Conservation (phyloP, 2,113 vertebrate species). For the Piaya cayana region DNA sequence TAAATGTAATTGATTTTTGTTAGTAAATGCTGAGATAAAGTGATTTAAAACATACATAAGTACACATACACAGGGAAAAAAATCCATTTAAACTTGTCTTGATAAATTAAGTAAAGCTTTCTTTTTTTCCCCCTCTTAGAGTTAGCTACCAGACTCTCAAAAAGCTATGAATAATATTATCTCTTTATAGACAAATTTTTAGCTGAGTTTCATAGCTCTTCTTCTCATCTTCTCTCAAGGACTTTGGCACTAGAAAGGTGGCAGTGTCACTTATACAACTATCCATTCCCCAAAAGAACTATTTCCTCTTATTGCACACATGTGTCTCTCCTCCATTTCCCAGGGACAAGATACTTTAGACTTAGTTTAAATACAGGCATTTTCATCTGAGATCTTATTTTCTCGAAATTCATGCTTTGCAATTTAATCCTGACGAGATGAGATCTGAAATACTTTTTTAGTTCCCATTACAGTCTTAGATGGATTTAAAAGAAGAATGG, state of each 20-base stretch:
- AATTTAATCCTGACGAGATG: not conserved
- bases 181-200: not conserved
- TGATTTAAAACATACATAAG: not conserved
- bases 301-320: not conserved
- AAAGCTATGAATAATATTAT: not conserved
- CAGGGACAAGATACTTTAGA: not conserved
- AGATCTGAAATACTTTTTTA: not conserved
- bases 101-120: not conserved
- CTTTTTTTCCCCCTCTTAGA: not conserved
- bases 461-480: not conserved
- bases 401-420: not conserved
- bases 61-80: not conserved
- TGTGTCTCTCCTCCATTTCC: not conserved
- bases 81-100: not conserved
- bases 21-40: not conserved
- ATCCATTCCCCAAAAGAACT: not conserved
- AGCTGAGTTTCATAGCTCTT: not conserved
- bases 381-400: not conserved
- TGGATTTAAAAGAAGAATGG: not conserved
- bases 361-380: not conserved
- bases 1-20: not conserved
- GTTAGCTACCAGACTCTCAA: not conserved
- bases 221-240: not conserved
- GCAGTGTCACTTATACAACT: not conserved
- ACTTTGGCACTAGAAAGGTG: not conserved